Evolutionary conservation across 2,888 invertebrate species (phyloP).

Genomic region (Folsomia manolachei): DNA sequence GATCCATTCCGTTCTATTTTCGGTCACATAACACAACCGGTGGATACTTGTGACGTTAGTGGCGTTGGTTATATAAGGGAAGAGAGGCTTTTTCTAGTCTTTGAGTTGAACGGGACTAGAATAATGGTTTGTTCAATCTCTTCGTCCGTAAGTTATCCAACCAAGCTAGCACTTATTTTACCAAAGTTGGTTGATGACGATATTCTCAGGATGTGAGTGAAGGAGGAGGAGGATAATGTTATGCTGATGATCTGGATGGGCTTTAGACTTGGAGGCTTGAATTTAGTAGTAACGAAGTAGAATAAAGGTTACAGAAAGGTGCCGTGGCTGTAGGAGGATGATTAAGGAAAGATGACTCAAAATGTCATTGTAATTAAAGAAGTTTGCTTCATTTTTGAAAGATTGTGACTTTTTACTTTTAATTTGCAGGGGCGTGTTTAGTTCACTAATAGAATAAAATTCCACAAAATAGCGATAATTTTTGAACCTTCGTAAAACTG

Average conservation of each 20-base stretch:
- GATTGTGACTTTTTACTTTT: too few species aligned
- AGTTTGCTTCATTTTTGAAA: not conserved
- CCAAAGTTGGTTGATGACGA: not conserved
- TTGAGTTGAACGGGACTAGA: not conserved
- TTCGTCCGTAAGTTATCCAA: not conserved
- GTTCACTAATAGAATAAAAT: too few species aligned
- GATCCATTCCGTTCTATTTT: not conserved
- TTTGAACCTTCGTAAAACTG: too few species aligned
- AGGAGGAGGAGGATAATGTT: not conserved
- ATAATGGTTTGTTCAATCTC: too few species aligned
- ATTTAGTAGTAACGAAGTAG: not conserved
- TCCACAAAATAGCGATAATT: too few species aligned
- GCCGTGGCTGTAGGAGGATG: not conserved
- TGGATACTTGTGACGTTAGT: too few species aligned
- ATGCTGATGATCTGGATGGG: not conserved
- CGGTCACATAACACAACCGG: not conserved
- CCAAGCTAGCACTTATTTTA: not conserved
- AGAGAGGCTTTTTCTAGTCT: too few species aligned
- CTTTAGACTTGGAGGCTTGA: not conserved
- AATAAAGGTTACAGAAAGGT: not conserved
- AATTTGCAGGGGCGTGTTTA: too few species aligned
- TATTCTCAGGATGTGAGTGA: not conserved
- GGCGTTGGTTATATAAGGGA: too few species aligned
- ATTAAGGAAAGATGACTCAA: conserved; percentile 26
- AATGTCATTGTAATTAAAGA: conserved; percentile 26